Base-by-base conservation (phyloP, 23 tunicate genomes). In the Styela clava region DNA sequence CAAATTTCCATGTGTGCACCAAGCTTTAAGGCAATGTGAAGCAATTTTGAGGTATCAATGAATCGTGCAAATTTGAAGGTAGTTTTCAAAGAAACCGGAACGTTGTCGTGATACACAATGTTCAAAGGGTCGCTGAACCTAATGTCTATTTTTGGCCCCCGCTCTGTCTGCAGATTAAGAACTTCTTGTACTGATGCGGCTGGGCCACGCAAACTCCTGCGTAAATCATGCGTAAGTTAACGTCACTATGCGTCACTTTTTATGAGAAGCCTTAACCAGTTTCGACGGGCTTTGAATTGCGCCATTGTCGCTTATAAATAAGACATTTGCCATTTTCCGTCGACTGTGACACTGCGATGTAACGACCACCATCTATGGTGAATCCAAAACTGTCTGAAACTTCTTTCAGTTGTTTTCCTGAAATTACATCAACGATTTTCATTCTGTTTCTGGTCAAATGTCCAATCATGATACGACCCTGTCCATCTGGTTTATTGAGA, bases 381-480 rank as follows among this genome's bases (percentile, higher is more conserved):
- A 86, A 82, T 61, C 86, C 81, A 27, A 73, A 31, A 51, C 74
- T 30, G 64, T 85, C 97, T 2, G 97, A 85, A 32, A 91, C 26
- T 29, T 82, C 71, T 2, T 71, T 81, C 36, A 91, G 79, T 18
- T 82, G 56, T 34, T 24, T 24, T 1, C 69, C 68, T 3, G 74
- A 74, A 2, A 91, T 29, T 0, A 61, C 79, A 20, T 78, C 86
- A 28, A 67, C 74, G 62, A 85, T 68, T 23, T 64, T 74, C 86
- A 91, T 91, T 33, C 90, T 83, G 23, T 64, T 69, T 64, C 77
- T 78, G 27, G 78, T 63, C 3, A 85, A 21, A 24, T 52, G 71
- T 31, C 97, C 97, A 33, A 91, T 44, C 3, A 85, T 33, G 21
- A 91, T 78, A 52, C 87, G 78, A 0, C 97, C 97, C 19, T 81